These are phyloP conservation scores for Macrobrachium rosenbergii DNA, from an alignment of 1,140 invertebrate genomes.

Conservation along the genomic window DNA sequence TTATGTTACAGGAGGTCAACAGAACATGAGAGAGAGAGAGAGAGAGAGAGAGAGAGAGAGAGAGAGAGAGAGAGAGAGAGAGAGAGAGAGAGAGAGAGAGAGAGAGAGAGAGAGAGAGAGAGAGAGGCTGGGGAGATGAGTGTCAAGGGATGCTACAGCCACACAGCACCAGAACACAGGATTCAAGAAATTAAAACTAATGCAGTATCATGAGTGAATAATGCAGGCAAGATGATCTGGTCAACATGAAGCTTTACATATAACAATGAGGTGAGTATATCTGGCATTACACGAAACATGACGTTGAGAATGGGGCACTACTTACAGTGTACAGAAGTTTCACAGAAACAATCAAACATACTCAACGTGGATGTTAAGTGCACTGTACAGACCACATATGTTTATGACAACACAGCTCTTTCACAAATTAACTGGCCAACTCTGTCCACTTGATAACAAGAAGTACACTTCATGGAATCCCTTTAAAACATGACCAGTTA, in stretches of 20 bases:
- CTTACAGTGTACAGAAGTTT: conserved; percentile 53
- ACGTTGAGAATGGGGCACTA: conserved; percentile 57
- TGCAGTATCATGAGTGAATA: conserved; percentile 34
- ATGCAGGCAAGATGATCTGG: conserved; percentile 41
- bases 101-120: neutral
- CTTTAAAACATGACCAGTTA: conserved; percentile 38
- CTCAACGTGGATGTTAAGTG: conserved; percentile 55
- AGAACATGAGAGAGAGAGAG: neutral
- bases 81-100: neutral
- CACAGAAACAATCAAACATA: conserved; percentile 59
- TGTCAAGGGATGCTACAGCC: conserved; percentile 26
- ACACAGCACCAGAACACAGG: conserved; percentile 50
- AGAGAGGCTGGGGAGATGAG: neutral
- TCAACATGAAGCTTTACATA: conserved; percentile 48
- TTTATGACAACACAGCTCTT: conserved; percentile 43
- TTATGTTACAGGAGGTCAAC: neutral
- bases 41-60: no score
- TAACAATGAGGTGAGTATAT: conserved; percentile 56
- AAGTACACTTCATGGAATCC: conserved; percentile 38
- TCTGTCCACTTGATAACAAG: conserved; percentile 36
- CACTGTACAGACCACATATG: conserved; percentile 50
- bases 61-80: neutral
- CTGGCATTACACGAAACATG: conserved; percentile 59
- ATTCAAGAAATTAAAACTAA: conserved; percentile 26
- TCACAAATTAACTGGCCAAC: conserved; percentile 47